A percentile compares a stretch with the other conserved stretches of the same genome.
Evolutionary conservation across 2,113 vertebrate genomes (phyloP).

Genomic region (Stomatorhinus ivindoensis): DNA sequence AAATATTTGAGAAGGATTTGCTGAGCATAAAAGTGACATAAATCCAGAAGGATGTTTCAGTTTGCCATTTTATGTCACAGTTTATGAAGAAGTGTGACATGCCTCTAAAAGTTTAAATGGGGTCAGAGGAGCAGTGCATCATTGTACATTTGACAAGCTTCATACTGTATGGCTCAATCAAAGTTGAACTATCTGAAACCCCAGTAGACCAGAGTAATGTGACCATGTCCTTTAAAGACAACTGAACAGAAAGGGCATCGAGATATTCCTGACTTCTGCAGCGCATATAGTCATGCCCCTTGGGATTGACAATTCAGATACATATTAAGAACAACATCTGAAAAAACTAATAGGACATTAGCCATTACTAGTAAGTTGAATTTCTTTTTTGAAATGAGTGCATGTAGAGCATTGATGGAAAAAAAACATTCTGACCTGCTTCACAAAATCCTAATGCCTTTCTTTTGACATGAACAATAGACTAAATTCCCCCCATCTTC

Average conservation of each 20-base stretch:
- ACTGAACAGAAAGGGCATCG: neutral
- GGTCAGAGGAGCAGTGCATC: neutral
- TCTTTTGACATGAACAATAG: slow-evolving; percentile 57
- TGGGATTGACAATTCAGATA: slow-evolving; percentile 18
- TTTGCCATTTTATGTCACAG: neutral
- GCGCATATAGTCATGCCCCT: neutral
- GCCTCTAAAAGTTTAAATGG: neutral
- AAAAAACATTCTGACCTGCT: slow-evolving; percentile 60
- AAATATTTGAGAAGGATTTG: neutral
- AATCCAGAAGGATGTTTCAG: neutral
- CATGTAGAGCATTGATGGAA: slow-evolving; percentile 60
- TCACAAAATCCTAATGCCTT: slow-evolving; percentile 70
- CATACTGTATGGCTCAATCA: neutral
- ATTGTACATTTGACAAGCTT: neutral
- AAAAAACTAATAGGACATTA: slow-evolving; percentile 32
- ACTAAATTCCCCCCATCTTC: slow-evolving; percentile 48
- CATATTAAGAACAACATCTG: slow-evolving; percentile 40
- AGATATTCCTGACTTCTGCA: neutral
- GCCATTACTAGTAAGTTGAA: slow-evolving; percentile 58
- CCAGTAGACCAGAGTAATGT: neutral
- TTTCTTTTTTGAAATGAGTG: slow-evolving; percentile 78
- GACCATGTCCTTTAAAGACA: neutral
- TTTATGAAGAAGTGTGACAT: neutral
- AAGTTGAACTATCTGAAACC: neutral
- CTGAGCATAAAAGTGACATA: neutral